Conservation (phyloP, 2,888 invertebrate species). For the Chrysina gloriosa region DNA sequence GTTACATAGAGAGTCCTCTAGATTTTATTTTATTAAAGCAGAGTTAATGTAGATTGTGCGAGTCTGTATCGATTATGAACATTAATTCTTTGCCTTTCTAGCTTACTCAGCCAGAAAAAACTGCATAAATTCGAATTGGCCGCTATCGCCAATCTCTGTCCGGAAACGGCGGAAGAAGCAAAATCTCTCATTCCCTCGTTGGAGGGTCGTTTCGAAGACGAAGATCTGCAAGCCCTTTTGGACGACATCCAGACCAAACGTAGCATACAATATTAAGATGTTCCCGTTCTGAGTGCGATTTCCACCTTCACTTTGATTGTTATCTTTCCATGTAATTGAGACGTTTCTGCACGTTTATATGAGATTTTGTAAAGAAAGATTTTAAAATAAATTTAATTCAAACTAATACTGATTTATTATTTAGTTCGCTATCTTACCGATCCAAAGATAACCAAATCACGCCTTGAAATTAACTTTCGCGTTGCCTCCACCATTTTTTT, state of each 20-base stretch:
- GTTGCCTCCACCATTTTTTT: too few species aligned
- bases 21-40: neutral
- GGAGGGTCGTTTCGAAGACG: conserved; percentile 97
- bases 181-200: conserved; percentile 97
- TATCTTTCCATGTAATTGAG: too few species aligned
- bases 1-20: too few species aligned
- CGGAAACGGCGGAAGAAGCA: conserved; percentile 98
- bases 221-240: conserved; percentile 94
- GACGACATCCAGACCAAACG: conserved; percentile 99
- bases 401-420: too few species aligned
- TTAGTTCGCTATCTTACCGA: too few species aligned
- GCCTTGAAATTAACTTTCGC: too few species aligned
- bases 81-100: conserved; percentile 60
- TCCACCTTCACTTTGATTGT: too few species aligned
- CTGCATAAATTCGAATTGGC: conserved; percentile 98
- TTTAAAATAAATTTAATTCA: too few species aligned
- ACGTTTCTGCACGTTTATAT: too few species aligned
- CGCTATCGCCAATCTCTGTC: conserved; percentile 97
- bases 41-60: neutral
- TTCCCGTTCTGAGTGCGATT: too few species aligned
- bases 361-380: too few species aligned
- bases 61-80: neutral
- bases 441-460: too few species aligned
- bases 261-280: conserved; percentile 90
- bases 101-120: conserved; percentile 92